Conservation (phyloP, 2,888 invertebrate genomes). For the Scaptomyza reducta region DNA sequence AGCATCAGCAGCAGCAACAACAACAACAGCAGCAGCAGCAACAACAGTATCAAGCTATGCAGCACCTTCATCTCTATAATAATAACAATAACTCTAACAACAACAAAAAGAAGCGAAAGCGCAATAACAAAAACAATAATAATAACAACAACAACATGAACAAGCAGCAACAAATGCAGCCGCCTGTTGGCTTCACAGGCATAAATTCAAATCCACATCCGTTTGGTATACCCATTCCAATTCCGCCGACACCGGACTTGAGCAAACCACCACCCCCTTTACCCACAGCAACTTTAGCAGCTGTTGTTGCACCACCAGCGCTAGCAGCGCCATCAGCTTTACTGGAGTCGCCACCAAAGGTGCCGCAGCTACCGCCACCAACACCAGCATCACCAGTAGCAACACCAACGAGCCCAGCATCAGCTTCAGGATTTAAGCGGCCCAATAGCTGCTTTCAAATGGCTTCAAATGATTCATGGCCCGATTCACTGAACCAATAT, state of each 20-base stretch:
- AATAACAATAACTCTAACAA: conserved; percentile 43
- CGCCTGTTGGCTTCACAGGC: conserved; percentile 19
- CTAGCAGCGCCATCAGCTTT: conserved; percentile 3
- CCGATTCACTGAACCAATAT: conserved; percentile 92
- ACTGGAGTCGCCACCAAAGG: conserved; percentile 14
- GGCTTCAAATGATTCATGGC: conserved; percentile 89
- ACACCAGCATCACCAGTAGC: conserved; percentile 5
- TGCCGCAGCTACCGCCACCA: conserved; percentile 7
- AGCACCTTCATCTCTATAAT: conserved; percentile 51
- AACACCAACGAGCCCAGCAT: conserved; percentile 13
- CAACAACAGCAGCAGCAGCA: conserved; percentile 37
- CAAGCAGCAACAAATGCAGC: conserved; percentile 32
- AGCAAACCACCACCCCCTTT: conserved; percentile 82
- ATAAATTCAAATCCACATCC: conserved; percentile 61
- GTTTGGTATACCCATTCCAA: conserved; percentile 31
- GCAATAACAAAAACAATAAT: conserved; percentile 84
- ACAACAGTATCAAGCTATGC: conserved; percentile 40
- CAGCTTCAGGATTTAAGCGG: conserved; percentile 69
- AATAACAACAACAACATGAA: conserved; percentile 38
- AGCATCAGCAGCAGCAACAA: conserved; percentile 60
- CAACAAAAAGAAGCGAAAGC: conserved; percentile 91
- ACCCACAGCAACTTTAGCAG: conserved; percentile 33
- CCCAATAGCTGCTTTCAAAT: conserved; percentile 84
- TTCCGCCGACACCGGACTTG: conserved; percentile 72
- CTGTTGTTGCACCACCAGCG: conserved; percentile 21